Conservation (phyloP, 1,140 invertebrate genomes). For the Brachionus manjavacas region DNA sequence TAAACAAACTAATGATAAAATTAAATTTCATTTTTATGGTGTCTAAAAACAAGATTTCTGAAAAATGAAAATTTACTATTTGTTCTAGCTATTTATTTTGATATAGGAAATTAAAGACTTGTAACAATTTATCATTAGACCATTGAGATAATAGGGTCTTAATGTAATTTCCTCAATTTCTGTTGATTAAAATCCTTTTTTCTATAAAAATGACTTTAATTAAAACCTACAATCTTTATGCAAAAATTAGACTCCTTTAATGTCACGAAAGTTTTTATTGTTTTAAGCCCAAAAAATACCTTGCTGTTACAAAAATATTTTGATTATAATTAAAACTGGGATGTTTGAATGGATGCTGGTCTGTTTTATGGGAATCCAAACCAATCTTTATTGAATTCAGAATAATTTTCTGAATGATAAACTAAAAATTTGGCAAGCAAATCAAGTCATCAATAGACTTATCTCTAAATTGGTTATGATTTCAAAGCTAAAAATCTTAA, state of each 20-base stretch:
- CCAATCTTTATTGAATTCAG: neutral
- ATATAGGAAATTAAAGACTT: neutral
- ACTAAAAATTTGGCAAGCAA: neutral
- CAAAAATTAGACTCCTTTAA: neutral
- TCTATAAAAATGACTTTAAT: neutral
- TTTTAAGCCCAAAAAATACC: neutral
- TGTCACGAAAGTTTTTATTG: neutral
- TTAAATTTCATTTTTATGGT: constrained; percentile 11
- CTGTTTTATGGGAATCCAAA: neutral
- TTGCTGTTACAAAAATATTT: neutral
- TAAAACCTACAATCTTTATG: neutral
- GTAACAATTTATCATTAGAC: neutral
- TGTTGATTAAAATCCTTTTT: neutral
- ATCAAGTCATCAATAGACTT: neutral
- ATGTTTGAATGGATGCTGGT: neutral
- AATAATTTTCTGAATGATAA: no score
- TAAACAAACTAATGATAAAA: neutral
- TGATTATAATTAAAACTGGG: no score
- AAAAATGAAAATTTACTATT: neutral
- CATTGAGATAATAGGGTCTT: neutral
- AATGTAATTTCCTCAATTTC: constrained; percentile 18
- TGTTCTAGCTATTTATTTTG: neutral
- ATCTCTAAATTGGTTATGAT: neutral
- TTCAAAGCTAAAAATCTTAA: neutral
- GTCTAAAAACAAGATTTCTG: neutral